These are phyloP conservation scores for Andrena marginata DNA, from an alignment of 2,888 invertebrate species.

Conservation along the genomic window DNA sequence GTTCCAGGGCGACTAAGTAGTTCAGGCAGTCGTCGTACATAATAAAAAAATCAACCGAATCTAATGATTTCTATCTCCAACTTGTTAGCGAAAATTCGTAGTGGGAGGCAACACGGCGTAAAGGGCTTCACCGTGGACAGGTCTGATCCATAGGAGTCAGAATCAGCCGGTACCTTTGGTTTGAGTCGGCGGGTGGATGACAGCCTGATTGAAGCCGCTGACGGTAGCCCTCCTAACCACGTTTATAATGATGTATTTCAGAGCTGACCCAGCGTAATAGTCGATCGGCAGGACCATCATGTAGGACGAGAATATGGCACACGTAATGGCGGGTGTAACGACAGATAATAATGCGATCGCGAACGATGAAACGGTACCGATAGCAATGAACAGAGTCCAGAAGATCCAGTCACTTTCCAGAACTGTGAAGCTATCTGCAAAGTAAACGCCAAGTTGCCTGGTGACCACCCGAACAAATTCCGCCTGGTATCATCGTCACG, in stretches of 20 bases:
- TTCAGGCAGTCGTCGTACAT: no score
- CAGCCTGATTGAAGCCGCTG: slow-evolving; percentile 87
- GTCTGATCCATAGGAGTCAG: not conserved
- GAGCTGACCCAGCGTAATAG: slow-evolving; percentile 88
- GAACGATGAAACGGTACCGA: not conserved
- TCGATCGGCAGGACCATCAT: slow-evolving; percentile 88
- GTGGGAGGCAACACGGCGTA: not conserved
- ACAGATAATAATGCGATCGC: not conserved
- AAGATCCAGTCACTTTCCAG: slow-evolving; percentile 87
- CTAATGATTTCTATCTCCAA: no score
- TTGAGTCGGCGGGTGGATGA: slow-evolving; percentile 86
- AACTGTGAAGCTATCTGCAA: slow-evolving; percentile 85
- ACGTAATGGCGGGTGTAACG: slow-evolving; percentile 88
- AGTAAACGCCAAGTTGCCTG: slow-evolving; percentile 21
- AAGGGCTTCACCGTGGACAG: not conserved
- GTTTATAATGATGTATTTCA: slow-evolving; percentile 90
- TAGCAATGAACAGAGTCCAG: slow-evolving; percentile 87
- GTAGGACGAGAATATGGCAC: slow-evolving; percentile 89
- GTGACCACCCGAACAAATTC: not conserved
- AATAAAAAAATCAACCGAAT: no score
- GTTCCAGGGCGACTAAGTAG: no score
- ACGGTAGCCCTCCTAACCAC: slow-evolving; percentile 88
- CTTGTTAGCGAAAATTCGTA: not conserved
- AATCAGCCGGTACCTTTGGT: slow-evolving; percentile 40
- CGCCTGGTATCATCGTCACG: no score